Conservation (phyloP, 2,113 vertebrate genomes). For the Phrynosoma platyrhinos region DNA sequence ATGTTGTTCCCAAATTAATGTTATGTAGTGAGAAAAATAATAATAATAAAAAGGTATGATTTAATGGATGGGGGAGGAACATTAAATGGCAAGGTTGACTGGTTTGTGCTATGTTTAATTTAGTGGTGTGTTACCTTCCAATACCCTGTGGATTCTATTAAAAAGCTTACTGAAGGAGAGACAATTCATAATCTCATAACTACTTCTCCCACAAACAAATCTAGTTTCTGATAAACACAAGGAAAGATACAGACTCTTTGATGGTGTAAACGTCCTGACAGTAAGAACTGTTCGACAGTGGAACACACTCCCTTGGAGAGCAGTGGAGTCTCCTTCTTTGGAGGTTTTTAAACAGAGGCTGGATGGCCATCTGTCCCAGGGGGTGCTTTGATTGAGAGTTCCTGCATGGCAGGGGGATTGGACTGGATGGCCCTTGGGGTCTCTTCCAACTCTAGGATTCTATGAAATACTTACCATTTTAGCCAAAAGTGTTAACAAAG, state of each 20-base stretch:
- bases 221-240: background rate
- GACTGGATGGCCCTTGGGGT: no score
- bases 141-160: background rate
- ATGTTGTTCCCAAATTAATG: constrained; percentile 37
- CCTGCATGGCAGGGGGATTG: no score
- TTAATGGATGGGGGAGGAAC: constrained; percentile 36
- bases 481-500: no score
- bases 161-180: background rate
- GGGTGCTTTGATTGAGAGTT: no score
- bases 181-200: background rate
- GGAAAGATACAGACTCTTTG: constrained; percentile 22
- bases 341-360: no score
- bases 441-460: no score
- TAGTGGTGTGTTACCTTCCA: constrained; percentile 30
- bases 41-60: constrained; percentile 40
- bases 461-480: no score
- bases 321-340: no score
- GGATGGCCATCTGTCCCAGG: no score
- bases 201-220: background rate
- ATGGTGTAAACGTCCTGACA: background rate
- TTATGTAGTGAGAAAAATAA: background rate
- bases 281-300: no score
- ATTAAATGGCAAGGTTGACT: constrained; percentile 46
- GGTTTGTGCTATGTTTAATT: constrained; percentile 47
- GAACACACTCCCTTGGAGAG: no score